phyloP scores from a whole-genome alignment of 2,888 invertebrate genomes.

The Macrophya alboannulata region DNA sequence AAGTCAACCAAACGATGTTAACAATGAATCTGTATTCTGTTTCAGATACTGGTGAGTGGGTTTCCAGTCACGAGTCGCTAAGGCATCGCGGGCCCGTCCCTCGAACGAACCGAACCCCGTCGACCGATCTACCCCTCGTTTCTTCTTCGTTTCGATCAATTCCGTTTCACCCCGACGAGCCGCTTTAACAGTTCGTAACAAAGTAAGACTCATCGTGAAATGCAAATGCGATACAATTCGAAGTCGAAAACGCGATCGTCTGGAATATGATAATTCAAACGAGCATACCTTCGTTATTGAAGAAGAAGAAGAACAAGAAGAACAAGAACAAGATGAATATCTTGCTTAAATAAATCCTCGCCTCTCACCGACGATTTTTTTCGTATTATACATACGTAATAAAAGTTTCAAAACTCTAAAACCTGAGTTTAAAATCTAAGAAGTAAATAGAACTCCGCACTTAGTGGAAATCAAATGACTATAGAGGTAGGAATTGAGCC shows the following conservation, averaged over 20 bases:
- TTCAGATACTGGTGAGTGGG: constrained; percentile 66
- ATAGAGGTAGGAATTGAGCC: constrained; percentile 22
- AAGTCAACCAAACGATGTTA: constrained; percentile 45
- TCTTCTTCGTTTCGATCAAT: constrained; percentile 39
- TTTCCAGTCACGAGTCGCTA: constrained; percentile 40
- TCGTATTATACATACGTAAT: background rate
- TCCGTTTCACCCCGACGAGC: constrained; percentile 24
- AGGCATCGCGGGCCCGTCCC: background rate
- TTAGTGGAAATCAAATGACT: constrained; percentile 36
- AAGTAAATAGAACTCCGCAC: background rate
- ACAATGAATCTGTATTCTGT: constrained; percentile 59
- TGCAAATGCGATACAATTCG: constrained; percentile 59
- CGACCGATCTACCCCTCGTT: background rate
- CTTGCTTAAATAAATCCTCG: constrained; percentile 9
- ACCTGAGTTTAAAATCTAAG: no score
- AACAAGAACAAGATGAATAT: constrained; percentile 21
- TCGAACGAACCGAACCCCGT: background rate
- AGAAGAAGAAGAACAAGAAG: background rate
- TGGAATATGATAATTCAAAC: constrained; percentile 63
- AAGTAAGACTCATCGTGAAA: constrained; percentile 56
- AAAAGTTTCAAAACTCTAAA: background rate
- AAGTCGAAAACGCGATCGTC: constrained; percentile 57
- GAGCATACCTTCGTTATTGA: constrained; percentile 14
- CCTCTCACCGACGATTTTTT: background rate
- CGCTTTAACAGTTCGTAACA: constrained; percentile 51